Percentiles rank a stretch among this genome's conserved stretches.
phyloP scores from a whole-genome alignment of 2,888 invertebrate species.

The Nephrotoma flavescens region DNA sequence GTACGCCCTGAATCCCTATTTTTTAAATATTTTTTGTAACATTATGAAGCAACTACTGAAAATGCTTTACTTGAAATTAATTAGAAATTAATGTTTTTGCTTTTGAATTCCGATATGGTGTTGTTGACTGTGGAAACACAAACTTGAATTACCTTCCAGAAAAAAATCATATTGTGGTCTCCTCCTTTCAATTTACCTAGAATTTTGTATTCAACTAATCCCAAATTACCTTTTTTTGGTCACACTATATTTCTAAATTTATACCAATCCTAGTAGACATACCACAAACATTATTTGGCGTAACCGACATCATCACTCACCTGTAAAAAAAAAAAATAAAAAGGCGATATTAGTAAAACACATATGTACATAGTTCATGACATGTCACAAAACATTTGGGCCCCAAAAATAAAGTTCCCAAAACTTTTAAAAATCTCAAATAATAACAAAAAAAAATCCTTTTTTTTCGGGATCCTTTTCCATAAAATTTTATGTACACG shows the following conservation, averaged over 20 bases:
- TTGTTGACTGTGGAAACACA: no score
- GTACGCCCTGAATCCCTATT: no score
- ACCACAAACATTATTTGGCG: neutral
- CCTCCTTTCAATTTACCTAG: no score
- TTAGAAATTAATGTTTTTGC: no score
- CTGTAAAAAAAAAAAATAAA: neutral
- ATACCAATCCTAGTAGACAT: neutral
- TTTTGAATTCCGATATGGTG: no score
- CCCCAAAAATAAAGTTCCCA: neutral
- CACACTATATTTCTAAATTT: neutral
- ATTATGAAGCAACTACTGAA: no score
- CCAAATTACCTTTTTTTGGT: no score
- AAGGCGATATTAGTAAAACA: neutral
- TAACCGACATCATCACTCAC: neutral
- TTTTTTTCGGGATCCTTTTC: neutral
- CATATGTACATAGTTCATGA: neutral
- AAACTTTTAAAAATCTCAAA: neutral
- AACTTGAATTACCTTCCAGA: no score
- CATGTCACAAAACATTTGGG: neutral
- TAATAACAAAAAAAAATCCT: neutral
- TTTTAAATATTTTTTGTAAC: no score
- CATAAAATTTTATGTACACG: neutral
- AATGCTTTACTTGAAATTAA: no score
- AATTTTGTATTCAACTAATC: no score
- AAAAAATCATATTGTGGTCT: no score